These are phyloP conservation scores for Colaptes auratus DNA, from an alignment of 2,113 vertebrate species.

Conservation along the genomic window DNA sequence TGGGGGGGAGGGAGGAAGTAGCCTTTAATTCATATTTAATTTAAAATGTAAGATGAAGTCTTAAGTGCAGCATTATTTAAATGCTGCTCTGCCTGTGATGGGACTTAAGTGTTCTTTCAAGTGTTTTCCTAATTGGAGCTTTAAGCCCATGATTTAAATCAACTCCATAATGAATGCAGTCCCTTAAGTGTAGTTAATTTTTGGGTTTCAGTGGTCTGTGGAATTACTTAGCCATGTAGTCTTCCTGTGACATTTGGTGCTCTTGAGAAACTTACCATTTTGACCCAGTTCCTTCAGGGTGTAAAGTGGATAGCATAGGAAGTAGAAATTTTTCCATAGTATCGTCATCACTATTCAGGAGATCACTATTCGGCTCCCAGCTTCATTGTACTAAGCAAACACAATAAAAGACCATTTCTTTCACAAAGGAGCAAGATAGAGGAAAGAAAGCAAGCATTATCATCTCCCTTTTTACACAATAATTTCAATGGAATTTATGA, in stretches of 20 bases:
- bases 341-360: neutral
- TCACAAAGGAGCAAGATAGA: neutral
- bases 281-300: neutral
- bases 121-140: neutral
- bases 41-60: neutral
- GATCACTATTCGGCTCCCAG: neutral
- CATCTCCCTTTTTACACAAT: neutral
- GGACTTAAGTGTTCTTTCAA: neutral
- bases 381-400: neutral
- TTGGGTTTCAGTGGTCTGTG: neutral
- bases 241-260: neutral
- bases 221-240: neutral
- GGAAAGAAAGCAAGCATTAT: neutral
- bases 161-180: neutral
- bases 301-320: neutral
- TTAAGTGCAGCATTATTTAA: neutral
- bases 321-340: neutral
- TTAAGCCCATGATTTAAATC: neutral
- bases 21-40: neutral
- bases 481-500: neutral
- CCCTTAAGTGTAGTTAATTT: neutral
- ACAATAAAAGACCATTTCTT: neutral
- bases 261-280: neutral
- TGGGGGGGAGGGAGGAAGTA: neutral
- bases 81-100: neutral